These are phyloP conservation scores for Fundulus diaphanus DNA, from an alignment of 2,797 vertebrate species.

Conservation along the genomic window DNA sequence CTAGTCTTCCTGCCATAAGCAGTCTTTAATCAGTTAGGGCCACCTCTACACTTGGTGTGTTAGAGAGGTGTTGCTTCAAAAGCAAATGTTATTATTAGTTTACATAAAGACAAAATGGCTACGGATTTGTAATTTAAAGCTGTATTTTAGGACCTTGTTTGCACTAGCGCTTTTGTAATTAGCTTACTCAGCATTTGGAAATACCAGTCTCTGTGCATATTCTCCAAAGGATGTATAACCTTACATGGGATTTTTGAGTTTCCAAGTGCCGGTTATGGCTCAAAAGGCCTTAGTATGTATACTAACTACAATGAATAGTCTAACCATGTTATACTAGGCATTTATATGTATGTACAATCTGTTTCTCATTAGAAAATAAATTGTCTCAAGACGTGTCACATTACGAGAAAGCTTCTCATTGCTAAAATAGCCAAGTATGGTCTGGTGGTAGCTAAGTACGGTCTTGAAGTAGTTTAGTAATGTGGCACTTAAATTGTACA, in stretches of 20 bases:
- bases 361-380: background rate
- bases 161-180: background rate
- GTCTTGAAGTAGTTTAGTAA: slow-evolving; percentile 1
- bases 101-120: background rate
- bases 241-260: background rate
- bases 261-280: no score
- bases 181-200: background rate
- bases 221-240: background rate
- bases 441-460: no score
- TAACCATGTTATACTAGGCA: no score
- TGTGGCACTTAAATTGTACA: slow-evolving; percentile 3
- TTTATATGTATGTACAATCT: no score
- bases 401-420: background rate
- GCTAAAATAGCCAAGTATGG: slow-evolving; percentile 4
- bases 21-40: background rate
- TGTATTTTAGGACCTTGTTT: background rate
- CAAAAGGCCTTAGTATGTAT: background rate
- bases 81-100: background rate
- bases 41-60: no score
- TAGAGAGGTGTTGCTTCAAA: background rate
- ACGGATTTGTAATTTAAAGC: background rate
- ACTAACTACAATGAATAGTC: no score
- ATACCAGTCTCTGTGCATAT: background rate
- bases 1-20: background rate
- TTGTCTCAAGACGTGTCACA: background rate